Conservation (phyloP, 2,113 vertebrate genomes). For the Chinchilla lanigera region DNA sequence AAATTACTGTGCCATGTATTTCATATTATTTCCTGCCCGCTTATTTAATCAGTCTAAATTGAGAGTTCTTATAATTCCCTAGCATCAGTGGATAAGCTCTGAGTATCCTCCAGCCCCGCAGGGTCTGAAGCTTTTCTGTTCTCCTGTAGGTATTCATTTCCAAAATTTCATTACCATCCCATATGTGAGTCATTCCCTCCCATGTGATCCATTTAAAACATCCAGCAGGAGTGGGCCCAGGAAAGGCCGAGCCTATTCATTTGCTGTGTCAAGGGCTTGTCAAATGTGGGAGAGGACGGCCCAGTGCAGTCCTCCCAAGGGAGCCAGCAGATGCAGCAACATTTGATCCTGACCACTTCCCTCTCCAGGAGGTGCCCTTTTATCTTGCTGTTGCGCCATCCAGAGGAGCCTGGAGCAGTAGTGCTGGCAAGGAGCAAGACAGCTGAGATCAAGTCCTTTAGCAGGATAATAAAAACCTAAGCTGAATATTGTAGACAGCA, state of each 20-base stretch:
- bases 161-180: constrained; percentile 67
- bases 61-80: constrained; percentile 61
- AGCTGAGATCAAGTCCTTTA: constrained; percentile 7
- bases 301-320: neutral
- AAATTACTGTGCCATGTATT: constrained; percentile 49
- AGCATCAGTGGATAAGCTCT: constrained; percentile 38
- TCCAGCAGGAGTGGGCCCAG: neutral
- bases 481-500: neutral
- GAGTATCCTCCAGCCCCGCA: neutral
- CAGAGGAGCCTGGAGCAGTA: neutral
- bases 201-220: constrained; percentile 65
- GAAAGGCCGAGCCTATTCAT: constrained; percentile 28
- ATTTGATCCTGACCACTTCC: neutral
- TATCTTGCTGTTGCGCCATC: neutral
- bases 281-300: neutral
- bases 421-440: neutral
- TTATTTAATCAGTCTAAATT: constrained; percentile 68
- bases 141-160: constrained; percentile 67
- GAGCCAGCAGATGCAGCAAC: neutral
- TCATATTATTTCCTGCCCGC: constrained; percentile 54
- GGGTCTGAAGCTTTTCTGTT: constrained; percentile 1
- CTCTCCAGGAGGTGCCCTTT: neutral
- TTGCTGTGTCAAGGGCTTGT: neutral
- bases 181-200: constrained; percentile 74
- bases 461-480: constrained; percentile 13